Evolutionary conservation across 2,888 invertebrate species (phyloP), one percentile per base, ranked within the genome.

Genomic region (Cryptophagus acutangulus): DNA sequence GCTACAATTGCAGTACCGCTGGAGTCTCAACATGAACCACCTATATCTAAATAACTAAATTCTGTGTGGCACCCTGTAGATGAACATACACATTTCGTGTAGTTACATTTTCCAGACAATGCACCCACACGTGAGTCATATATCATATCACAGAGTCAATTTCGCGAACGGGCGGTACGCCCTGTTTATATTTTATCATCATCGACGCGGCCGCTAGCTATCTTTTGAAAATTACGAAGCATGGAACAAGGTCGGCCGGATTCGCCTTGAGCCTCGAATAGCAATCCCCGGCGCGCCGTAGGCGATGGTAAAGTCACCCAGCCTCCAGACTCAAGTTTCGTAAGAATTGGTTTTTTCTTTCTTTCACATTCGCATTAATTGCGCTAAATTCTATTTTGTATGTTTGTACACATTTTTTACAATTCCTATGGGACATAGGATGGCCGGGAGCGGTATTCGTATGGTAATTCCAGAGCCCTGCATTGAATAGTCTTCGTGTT

Each of bases 221-320:
- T 31, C 49, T 54, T 52, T 56, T 61, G 55, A 55, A 62, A 62
- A 62, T 62, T 61, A 60, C 60, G 59, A 55, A 55, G 57, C 55
- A 49, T 53, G 55, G 46, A 60, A 56, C 55, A 58, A 61, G 59
- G 59, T 61, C 57, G 59, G 55, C 50, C 57, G 59, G 58, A 58
- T 31, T 52, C 41, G 51, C 60, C 55, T 20, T 37, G 39, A 48
- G 61, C 52, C 45, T 40, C 47, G 54, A 54, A 56, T 54, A 58
- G 49, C 51, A 54, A 52, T 52, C 55, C 59, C 58, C 48, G 46
- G 45, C 52, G 48, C 43, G 34, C 31, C 16, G 8, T 16, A 13
- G 52, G 59, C 51, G 43, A 54, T 46, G 44, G 46, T 51, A 45
- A 42, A 54, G 43, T 41, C 51, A 44, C 43, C 42, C 50, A 50